Percentiles rank a stretch among this genome's conserved stretches.
Conservation (phyloP, 2,797 vertebrate genomes). For the Xiphophorus birchmanni region DNA sequence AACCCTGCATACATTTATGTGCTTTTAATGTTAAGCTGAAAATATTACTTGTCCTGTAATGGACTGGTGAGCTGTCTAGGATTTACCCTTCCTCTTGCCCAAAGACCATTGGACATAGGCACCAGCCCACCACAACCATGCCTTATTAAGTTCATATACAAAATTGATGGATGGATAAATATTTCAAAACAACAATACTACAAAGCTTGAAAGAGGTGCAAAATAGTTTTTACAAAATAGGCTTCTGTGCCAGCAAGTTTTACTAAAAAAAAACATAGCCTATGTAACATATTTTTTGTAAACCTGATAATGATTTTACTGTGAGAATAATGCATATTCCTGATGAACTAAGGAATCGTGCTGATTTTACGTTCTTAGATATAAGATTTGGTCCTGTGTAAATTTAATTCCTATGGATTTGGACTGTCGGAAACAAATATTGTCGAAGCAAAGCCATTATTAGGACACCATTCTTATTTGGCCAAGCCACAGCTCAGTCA, state of each 20-base stretch:
- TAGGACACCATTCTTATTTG: constrained; percentile 44
- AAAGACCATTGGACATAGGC: background rate
- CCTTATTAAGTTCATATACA: background rate
- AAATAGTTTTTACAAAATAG: background rate
- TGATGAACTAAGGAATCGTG: background rate
- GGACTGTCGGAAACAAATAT: constrained; percentile 7
- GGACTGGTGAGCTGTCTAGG: background rate
- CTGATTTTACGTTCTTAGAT: background rate
- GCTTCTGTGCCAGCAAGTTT: background rate
- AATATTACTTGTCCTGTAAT: background rate
- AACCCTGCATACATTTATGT: constrained; percentile 69
- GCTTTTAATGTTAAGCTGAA: constrained; percentile 5
- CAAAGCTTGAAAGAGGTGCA: background rate
- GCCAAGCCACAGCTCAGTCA: constrained; percentile 47
- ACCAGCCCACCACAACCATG: background rate
- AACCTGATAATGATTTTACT: background rate
- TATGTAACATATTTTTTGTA: background rate
- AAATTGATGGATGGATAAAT: background rate
- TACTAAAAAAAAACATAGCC: background rate
- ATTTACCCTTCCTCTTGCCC: background rate
- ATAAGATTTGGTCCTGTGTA: constrained; percentile 13
- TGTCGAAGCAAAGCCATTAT: constrained; percentile 31
- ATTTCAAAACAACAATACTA: background rate
- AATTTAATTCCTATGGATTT: constrained; percentile 20
- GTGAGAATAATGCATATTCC: background rate